These are phyloP conservation scores for Cyanoramphus novaezelandiae DNA, from an alignment of 2,113 vertebrate genomes.

Conservation along the genomic window DNA sequence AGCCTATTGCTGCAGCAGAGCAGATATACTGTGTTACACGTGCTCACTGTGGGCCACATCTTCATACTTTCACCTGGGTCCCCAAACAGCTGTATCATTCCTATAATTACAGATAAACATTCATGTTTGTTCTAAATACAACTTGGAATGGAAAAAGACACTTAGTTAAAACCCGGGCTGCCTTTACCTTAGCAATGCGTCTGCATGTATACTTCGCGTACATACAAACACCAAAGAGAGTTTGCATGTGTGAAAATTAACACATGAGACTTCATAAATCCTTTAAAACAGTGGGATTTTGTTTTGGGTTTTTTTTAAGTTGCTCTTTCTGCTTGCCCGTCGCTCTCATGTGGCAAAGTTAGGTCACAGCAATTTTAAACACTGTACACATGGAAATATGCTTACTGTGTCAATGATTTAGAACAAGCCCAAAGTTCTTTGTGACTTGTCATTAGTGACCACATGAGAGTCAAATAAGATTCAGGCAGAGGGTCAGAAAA, in stretches of 20 bases:
- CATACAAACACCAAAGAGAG: fast-evolving
- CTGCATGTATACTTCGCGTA: not conserved
- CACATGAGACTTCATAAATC: not conserved
- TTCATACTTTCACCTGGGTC: not conserved
- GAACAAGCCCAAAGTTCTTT: not conserved
- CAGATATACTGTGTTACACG: fast-evolving
- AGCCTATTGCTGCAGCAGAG: not conserved
- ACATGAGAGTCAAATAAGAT: not conserved
- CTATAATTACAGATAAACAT: not conserved
- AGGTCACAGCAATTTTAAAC: not conserved
- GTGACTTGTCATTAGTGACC: not conserved
- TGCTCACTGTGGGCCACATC: not conserved
- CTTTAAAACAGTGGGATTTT: not conserved
- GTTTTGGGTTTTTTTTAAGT: not conserved
- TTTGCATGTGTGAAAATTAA: not conserved
- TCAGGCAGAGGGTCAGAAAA: not conserved
- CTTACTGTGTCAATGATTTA: not conserved
- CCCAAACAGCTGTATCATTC: not conserved
- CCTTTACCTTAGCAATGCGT: not conserved
- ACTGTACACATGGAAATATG: not conserved
- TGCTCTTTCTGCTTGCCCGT: not conserved
- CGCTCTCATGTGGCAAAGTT: not conserved
- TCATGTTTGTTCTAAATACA: not conserved
- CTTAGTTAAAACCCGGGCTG: fast-evolving
- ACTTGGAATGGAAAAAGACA: not conserved